Conservation (phyloP, 2,113 vertebrate genomes). For the Chaetura pelagica region DNA sequence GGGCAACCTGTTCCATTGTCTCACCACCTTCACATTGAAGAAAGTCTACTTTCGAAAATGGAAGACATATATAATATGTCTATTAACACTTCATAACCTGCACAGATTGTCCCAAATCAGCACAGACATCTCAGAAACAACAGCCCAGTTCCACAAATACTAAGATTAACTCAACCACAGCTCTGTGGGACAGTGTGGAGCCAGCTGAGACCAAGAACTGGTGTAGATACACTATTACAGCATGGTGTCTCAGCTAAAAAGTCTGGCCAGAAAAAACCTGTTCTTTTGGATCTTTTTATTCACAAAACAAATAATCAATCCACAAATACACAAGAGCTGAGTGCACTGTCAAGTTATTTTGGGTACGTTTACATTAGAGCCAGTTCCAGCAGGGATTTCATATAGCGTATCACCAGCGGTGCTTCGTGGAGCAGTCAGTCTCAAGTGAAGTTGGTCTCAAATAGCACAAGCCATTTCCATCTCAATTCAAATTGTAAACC, state of each 20-base stretch:
- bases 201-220: neutral
- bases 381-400: neutral
- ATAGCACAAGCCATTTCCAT: neutral
- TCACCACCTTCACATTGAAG: no score
- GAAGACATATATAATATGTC: neutral
- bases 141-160: neutral
- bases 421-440: neutral
- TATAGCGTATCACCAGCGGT: neutral
- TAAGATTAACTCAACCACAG: neutral
- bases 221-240: neutral
- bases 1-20: no score
- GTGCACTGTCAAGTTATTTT: neutral
- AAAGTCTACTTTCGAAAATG: neutral
- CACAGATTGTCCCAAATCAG: neutral
- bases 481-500: neutral
- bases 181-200: neutral
- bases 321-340: neutral
- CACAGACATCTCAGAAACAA: neutral
- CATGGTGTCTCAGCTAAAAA: neutral
- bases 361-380: neutral
- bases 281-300: neutral
- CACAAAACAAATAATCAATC: neutral
- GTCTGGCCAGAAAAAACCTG: neutral
- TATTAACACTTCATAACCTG: neutral
- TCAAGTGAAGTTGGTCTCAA: neutral